Percentiles rank a stretch among this genome's conserved stretches.
phyloP scores from a whole-genome alignment of 2,888 invertebrate genomes.

The Aphodius granarius region DNA sequence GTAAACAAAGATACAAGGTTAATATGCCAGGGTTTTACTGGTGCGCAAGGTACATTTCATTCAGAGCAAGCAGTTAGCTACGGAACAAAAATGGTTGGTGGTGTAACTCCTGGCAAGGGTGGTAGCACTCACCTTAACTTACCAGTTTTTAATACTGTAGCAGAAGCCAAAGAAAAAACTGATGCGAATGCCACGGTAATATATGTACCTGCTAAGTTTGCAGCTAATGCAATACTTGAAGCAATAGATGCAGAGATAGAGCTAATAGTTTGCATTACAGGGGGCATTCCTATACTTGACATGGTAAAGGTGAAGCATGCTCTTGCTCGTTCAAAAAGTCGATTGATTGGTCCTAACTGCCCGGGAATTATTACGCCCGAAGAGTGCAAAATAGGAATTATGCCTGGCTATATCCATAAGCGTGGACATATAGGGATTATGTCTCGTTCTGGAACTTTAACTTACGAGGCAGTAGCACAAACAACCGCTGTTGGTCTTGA shows the following conservation, averaged over 20 bases:
- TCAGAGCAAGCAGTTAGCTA: slow-evolving; percentile 76
- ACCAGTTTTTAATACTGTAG: slow-evolving; percentile 66
- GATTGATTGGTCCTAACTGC: slow-evolving; percentile 82
- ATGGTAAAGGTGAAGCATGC: slow-evolving; percentile 78
- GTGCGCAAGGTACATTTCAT: slow-evolving; percentile 70
- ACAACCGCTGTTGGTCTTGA: slow-evolving; percentile 75
- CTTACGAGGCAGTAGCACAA: slow-evolving; percentile 78
- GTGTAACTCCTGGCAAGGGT: slow-evolving; percentile 77
- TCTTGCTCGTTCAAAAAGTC: slow-evolving; percentile 66
- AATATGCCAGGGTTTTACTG: slow-evolving; percentile 81
- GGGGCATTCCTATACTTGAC: slow-evolving; percentile 78
- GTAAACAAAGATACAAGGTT: slow-evolving; percentile 72
- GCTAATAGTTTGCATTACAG: slow-evolving; percentile 54
- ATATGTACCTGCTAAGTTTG: slow-evolving; percentile 75
- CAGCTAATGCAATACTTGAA: slow-evolving; percentile 72
- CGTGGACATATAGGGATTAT: slow-evolving; percentile 74
- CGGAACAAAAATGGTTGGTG: slow-evolving; percentile 83
- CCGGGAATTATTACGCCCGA: slow-evolving; percentile 78
- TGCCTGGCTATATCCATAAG: slow-evolving; percentile 82
- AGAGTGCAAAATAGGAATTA: slow-evolving; percentile 83
- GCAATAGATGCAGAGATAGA: slow-evolving; percentile 76
- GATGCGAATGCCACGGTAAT: slow-evolving; percentile 73
- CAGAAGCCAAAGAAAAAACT: slow-evolving; percentile 67
- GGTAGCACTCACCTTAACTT: slow-evolving; percentile 65
- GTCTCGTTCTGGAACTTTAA: slow-evolving; percentile 72